phyloP scores from a whole-genome alignment of 2,113 vertebrate species.

The Euleptes europaea region DNA sequence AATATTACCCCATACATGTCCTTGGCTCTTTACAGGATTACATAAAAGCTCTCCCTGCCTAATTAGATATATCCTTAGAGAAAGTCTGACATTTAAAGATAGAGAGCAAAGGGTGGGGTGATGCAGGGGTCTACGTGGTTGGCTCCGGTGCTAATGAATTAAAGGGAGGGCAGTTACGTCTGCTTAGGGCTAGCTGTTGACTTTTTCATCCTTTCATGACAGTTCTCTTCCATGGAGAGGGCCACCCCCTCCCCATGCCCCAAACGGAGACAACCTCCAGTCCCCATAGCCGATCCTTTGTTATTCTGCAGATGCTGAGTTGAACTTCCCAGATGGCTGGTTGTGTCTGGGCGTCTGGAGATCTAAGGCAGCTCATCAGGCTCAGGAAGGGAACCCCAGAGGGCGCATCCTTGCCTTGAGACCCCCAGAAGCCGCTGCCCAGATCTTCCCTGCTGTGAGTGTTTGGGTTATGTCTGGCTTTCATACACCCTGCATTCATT shows the following conservation, averaged over 20 bases:
- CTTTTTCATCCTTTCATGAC: neutral
- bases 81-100: neutral
- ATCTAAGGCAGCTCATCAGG: neutral
- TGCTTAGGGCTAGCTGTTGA: no score
- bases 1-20: neutral
- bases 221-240: conserved; percentile 9
- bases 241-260: neutral
- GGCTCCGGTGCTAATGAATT: neutral
- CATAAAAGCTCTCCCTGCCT: neutral
- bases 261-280: conserved; percentile 18
- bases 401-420: neutral
- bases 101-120: neutral
- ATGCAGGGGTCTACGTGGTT: neutral
- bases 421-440: neutral
- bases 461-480: neutral
- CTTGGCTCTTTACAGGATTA: neutral
- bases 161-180: no score
- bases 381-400: conserved; percentile 12
- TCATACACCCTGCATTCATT: neutral
- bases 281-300: conserved; percentile 23
- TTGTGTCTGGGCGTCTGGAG: neutral
- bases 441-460: neutral
- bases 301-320: neutral
- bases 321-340: neutral
- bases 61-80: neutral